phyloP scores from a whole-genome alignment of 2,113 vertebrate species.

The Mastomys natalensis region DNA sequence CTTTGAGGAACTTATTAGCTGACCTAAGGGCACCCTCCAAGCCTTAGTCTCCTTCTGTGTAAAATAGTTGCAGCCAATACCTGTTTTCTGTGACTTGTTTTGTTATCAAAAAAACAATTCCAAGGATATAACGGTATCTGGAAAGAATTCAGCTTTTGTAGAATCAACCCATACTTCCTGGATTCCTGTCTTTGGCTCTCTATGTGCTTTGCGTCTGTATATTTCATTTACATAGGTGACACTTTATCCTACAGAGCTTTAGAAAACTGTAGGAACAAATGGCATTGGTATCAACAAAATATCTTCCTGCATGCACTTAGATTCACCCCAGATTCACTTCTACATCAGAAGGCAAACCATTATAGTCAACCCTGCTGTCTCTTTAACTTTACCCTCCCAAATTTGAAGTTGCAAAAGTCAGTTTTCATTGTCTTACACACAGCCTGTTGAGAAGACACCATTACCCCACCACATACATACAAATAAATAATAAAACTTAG shows the following conservation, averaged over 20 bases:
- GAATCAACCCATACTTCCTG: background rate
- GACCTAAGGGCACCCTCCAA: background rate
- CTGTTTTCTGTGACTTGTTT: conserved; percentile 1
- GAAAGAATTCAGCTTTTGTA: conserved; percentile 35
- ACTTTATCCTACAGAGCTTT: background rate
- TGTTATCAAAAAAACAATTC: conserved; percentile 24
- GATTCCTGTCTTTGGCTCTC: background rate
- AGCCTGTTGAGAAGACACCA: background rate
- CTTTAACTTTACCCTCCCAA: conserved; percentile 5
- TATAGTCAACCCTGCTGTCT: background rate
- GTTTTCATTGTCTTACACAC: background rate
- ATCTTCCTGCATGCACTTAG: background rate
- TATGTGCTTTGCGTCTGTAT: no score
- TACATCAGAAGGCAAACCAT: background rate
- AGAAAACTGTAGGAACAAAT: background rate
- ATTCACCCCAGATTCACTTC: background rate
- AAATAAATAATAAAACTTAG: background rate
- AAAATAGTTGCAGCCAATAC: conserved; percentile 38
- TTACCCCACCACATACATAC: background rate
- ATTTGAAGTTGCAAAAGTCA: background rate
- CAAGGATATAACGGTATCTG: background rate
- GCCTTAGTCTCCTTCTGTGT: background rate
- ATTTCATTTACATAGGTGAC: background rate
- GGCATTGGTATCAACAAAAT: background rate
- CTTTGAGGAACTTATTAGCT: conserved; percentile 5